Base-by-base conservation (phyloP, 2,113 vertebrate species). In the Diglossa brunneiventris region DNA sequence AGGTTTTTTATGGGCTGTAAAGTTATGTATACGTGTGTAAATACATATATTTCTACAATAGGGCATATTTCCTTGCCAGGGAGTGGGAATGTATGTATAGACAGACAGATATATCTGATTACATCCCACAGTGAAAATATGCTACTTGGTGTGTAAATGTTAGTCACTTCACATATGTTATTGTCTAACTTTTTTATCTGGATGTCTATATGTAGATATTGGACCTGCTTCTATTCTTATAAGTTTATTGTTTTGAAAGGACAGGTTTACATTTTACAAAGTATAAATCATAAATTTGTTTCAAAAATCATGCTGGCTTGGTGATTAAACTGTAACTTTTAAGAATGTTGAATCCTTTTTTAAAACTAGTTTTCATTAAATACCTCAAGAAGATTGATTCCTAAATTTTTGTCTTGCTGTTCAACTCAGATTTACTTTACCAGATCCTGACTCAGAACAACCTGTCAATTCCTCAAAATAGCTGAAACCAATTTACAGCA, bases 21-120 rank as follows among this genome's bases (percentile, higher is more conserved):
- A 33, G 8, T 44, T 67, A 62, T 0, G 0, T n/a, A 24, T 4
- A 56, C 1, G 35, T 41, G 2, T 47, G 10, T 44, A 5, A 56
- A 52, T 49, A 58, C 42, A 27, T 30, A 6, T 70, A 52, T 52
- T n/a, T 83, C 4, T 53, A 18, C 24, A 62, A 23, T 6, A 44
- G 2, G 2, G 2, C 6, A 35, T 69, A n/a, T 61, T 74, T 78
- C 13, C 21, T 33, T 55, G 20, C 2, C 11, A 69, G 22, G 5
- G 13, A 56, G 23, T 47, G 35, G 16, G 13, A 80, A 4, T 27
- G 1, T 53, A 6, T 27, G 0, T 28, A 28, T 31, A 53, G 47
- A 35, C 8, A 49, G 47, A 39, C 15, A 84, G 22, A 74, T 58
- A 70, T 21, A 5, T 21, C 23, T 42, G 19, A 50, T 56, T 58